phyloP scores from a whole-genome alignment of 2,113 vertebrate species.

The Spea multiplicata region DNA sequence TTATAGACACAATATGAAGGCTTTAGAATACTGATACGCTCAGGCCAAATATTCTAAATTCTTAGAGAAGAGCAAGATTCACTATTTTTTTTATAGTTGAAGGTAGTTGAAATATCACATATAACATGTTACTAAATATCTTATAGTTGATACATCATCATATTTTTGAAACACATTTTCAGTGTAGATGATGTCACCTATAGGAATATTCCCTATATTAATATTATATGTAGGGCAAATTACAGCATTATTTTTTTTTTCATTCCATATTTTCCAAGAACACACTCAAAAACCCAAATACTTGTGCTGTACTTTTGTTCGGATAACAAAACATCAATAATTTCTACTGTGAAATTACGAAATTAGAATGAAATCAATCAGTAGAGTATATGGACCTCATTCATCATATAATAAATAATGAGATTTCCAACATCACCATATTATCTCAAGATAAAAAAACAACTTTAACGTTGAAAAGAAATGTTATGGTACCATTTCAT shows the following conservation, averaged over 20 bases:
- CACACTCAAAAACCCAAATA: not conserved
- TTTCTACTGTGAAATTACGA: slow-evolving; percentile 42
- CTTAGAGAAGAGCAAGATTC: too few species aligned
- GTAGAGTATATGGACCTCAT: not conserved
- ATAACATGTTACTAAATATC: too few species aligned
- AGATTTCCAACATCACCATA: slow-evolving; percentile 1
- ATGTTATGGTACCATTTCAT: not conserved
- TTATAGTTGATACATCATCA: too few species aligned
- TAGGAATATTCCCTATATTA: slow-evolving; percentile 14
- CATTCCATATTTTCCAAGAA: slow-evolving; percentile 1
- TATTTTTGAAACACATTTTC: too few species aligned
- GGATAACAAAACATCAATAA: slow-evolving; percentile 47
- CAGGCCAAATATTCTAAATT: too few species aligned
- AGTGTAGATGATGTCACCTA: too few species aligned
- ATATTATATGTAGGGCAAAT: not conserved
- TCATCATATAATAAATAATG: slow-evolving; percentile 24
- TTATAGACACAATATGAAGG: too few species aligned
- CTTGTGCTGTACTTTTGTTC: not conserved
- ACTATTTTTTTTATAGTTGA: too few species aligned
- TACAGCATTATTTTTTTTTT: slow-evolving; percentile 15
- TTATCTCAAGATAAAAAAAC: not conserved
- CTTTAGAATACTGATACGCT: too few species aligned
- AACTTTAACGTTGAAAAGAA: not conserved
- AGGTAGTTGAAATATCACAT: too few species aligned
- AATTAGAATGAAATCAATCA: slow-evolving; percentile 44